phyloP scores from a whole-genome alignment of 2,888 invertebrate species.

The Clitarchus hookeri region DNA sequence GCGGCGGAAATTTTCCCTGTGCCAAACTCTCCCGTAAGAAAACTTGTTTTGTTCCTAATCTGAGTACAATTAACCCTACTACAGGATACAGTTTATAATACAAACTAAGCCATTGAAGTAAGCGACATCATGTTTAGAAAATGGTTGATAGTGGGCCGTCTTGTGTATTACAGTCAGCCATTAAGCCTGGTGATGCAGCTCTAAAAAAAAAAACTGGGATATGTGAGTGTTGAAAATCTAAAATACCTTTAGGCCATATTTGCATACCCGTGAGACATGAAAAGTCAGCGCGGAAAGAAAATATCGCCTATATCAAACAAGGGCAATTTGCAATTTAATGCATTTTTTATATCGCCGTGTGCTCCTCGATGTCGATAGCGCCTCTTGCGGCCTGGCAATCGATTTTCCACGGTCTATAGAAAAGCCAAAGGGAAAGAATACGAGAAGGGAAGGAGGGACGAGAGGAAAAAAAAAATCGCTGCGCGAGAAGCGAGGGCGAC shows the following conservation, averaged over 20 bases:
- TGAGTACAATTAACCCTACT: no score
- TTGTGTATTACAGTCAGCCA: no score
- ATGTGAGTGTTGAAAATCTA: no score
- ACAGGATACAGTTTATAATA: no score
- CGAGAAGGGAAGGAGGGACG: neutral
- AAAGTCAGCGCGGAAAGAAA: neutral
- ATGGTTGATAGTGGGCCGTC: no score
- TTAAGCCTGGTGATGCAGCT: no score
- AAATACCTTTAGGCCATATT: neutral
- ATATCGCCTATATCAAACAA: neutral
- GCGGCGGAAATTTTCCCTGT: no score
- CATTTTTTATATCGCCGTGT: neutral
- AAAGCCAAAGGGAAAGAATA: neutral
- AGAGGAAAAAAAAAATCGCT: neutral
- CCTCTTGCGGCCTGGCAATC: slow-evolving; percentile 8
- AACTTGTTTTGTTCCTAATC: no score
- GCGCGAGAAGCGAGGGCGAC: slow-evolving; percentile 10
- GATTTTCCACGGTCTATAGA: slow-evolving; percentile 1
- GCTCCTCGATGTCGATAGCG: neutral
- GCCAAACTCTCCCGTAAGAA: no score
- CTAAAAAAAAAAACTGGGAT: no score
- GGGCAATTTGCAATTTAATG: slow-evolving; percentile 2
- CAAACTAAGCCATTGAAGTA: no score
- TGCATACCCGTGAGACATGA: neutral
- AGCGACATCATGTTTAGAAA: no score